Evolutionary conservation across 2,113 vertebrate species (phyloP).

Genomic region (Varanus komodoensis): DNA sequence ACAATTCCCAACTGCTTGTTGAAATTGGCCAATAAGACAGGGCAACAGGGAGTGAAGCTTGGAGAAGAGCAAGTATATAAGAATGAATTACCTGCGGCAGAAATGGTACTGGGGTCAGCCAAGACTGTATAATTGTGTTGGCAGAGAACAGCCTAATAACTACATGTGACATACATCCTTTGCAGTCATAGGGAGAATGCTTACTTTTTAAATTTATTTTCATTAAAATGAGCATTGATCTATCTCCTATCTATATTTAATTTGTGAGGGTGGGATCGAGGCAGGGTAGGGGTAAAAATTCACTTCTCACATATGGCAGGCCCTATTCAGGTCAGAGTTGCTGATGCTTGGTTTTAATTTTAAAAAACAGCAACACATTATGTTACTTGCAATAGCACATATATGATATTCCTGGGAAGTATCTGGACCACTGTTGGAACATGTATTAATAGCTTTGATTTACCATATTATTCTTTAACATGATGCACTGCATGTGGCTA

Average conservation of each 20-base stretch:
- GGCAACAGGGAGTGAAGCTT: neutral
- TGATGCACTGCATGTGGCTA: constrained; percentile 31
- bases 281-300: too few relatives aligned
- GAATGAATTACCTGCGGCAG: fast-evolving
- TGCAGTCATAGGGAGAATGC: neutral
- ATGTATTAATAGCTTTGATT: neutral
- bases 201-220: neutral
- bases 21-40: fast-evolving
- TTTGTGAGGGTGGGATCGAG: too few relatives aligned
- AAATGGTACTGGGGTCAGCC: fast-evolving
- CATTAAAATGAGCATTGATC: too few relatives aligned
- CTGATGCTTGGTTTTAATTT: too few relatives aligned
- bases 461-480: constrained; percentile 41
- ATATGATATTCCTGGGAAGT: neutral
- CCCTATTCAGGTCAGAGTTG: too few relatives aligned
- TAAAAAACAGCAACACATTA: too few relatives aligned
- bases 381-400: too few relatives aligned
- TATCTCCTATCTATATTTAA: neutral
- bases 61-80: neutral
- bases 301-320: too few relatives aligned
- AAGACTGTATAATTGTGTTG: fast-evolving
- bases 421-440: neutral
- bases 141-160: neutral
- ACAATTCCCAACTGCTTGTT: neutral
- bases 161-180: neutral